Percentiles rank a stretch among this genome's conserved stretches.
These are phyloP conservation scores for Cryptocheilus praepositus DNA, from an alignment of 2,888 invertebrate genomes.

Conservation along the genomic window DNA sequence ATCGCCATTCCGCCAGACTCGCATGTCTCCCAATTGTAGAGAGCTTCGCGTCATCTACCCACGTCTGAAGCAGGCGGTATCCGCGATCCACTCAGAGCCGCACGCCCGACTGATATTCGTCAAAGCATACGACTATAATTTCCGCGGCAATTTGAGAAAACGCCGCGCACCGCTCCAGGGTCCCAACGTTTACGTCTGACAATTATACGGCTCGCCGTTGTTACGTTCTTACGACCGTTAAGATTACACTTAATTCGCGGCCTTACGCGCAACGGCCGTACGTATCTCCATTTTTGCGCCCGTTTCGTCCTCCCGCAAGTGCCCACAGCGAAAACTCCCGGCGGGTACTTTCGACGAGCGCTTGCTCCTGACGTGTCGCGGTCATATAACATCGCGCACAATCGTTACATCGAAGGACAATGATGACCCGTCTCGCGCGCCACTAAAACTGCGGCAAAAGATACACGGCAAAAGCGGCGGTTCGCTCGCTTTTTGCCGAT, in stretches of 20 bases:
- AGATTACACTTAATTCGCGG: slow-evolving; percentile 53
- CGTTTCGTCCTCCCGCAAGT: no score
- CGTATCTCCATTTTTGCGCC: no score
- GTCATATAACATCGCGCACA: no score
- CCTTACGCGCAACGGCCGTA: slow-evolving; percentile 11
- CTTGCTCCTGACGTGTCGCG: not conserved
- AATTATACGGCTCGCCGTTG: slow-evolving; percentile 44
- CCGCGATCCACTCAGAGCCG: slow-evolving; percentile 22
- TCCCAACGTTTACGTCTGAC: slow-evolving; percentile 43
- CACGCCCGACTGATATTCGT: slow-evolving; percentile 46
- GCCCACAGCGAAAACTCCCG: no score
- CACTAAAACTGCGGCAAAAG: slow-evolving; percentile 11
- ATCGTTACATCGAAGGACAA: no score
- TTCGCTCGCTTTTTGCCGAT: slow-evolving; percentile 66
- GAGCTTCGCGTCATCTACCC: not conserved
- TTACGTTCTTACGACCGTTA: slow-evolving; percentile 48
- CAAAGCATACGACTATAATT: slow-evolving; percentile 48
- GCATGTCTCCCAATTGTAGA: no score
- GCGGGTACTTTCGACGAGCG: not conserved
- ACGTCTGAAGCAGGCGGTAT: not conserved
- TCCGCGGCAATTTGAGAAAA: slow-evolving; percentile 45
- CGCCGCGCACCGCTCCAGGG: slow-evolving; percentile 21
- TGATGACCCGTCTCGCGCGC: slow-evolving; percentile 2
- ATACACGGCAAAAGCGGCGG: slow-evolving; percentile 31
- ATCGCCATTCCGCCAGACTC: no score